These are phyloP conservation scores for Mongoloraphidia duomilia DNA, from an alignment of 2,888 invertebrate genomes.

Conservation along the genomic window DNA sequence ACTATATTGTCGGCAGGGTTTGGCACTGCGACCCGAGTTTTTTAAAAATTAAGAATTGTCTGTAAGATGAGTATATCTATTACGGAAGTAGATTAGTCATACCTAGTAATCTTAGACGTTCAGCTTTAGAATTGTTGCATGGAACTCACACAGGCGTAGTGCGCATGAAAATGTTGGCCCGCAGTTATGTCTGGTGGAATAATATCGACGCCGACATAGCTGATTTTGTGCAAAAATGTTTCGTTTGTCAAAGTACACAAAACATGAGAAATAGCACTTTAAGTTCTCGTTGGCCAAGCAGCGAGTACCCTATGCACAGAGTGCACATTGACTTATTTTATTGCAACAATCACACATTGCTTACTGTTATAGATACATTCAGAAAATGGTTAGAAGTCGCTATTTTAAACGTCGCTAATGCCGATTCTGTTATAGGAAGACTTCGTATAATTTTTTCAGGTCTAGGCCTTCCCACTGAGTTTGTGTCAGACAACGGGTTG, in stretches of 20 bases:
- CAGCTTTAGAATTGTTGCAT: no score
- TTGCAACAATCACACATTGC: no score
- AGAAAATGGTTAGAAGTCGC: background rate
- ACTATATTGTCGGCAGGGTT: no score
- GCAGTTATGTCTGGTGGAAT: background rate
- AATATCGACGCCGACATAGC: background rate
- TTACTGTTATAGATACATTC: background rate
- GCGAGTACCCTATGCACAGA: no score
- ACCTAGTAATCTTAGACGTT: no score
- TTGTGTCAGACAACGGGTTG: slow-evolving; percentile 2
- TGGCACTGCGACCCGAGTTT: no score
- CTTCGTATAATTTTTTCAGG: background rate
- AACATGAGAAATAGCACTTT: no score
- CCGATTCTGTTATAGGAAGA: background rate
- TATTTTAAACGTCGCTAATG: background rate
- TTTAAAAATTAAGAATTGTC: no score
- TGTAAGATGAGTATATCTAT: no score
- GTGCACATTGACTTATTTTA: no score
- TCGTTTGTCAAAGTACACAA: background rate
- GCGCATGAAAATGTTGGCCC: background rate
- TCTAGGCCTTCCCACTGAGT: background rate
- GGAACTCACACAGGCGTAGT: background rate
- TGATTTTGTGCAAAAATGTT: background rate
- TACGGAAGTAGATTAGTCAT: no score
- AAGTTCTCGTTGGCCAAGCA: no score